Conservation (phyloP, 2,113 vertebrate species). For the Pseudonaja textilis region DNA sequence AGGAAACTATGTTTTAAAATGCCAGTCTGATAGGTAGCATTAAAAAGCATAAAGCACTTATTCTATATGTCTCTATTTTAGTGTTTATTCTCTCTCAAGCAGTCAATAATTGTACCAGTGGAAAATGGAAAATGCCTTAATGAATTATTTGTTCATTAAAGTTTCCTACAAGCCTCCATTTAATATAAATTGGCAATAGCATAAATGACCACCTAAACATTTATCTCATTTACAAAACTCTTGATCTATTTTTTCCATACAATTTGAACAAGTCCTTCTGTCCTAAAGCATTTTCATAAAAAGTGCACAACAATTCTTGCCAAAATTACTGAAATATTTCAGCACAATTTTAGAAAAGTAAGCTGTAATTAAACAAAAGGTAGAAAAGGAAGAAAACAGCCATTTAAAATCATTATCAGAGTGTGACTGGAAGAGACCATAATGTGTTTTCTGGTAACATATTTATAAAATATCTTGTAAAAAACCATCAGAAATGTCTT, state of each 20-base stretch:
- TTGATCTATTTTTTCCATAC: conserved; percentile 1
- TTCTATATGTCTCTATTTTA: not conserved
- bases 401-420: conserved; percentile 29
- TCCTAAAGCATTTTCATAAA: conserved; percentile 14
- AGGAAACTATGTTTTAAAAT: conserved; percentile 1
- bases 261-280: conserved; percentile 22
- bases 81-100: not conserved
- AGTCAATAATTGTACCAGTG: not conserved
- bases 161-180: not conserved
- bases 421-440: not conserved
- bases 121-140: not conserved
- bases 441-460: not conserved
- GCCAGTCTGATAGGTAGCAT: not conserved
- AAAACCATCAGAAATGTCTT: not conserved
- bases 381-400: conserved; percentile 50
- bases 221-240: not conserved
- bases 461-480: not conserved
- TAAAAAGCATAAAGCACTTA: not conserved
- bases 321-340: conserved; percentile 53
- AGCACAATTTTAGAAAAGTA: conserved; percentile 51
- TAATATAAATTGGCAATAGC: not conserved
- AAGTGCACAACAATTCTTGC: conserved; percentile 48
- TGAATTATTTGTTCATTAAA: not conserved
- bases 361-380: conserved; percentile 40
- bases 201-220: not conserved